Evolutionary conservation across 2,888 invertebrate species (phyloP).

Genomic region (Andrena minutula): DNA sequence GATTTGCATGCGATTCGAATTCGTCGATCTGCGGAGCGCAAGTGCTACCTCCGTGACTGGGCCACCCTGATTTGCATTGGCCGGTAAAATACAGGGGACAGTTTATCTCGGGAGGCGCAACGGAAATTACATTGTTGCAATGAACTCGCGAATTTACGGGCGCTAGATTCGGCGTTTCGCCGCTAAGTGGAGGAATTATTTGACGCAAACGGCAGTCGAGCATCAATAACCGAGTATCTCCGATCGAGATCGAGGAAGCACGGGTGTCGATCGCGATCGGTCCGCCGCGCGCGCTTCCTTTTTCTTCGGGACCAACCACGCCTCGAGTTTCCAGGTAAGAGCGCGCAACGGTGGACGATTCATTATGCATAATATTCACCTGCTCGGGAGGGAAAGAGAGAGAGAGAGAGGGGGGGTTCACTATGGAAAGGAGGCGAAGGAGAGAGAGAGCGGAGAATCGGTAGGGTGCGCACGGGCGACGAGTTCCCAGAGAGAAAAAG

Average conservation of each 20-base stretch:
- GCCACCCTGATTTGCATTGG: not conserved
- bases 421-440: not conserved
- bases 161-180: not conserved
- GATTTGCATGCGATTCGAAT: not conserved
- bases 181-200: constrained; percentile 16
- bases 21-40: not conserved
- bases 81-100: not conserved
- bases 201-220: constrained; percentile 18
- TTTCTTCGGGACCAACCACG: constrained; percentile 55
- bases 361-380: constrained; percentile 78
- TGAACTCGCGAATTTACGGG: constrained; percentile 23
- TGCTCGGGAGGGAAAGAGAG: constrained; percentile 47
- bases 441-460: no score
- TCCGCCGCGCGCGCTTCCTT: constrained; percentile 42
- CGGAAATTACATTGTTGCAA: constrained; percentile 19
- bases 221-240: constrained; percentile 37
- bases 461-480: constrained; percentile 56
- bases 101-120: constrained; percentile 7
- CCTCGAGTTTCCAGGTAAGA: constrained; percentile 66
- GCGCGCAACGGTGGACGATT: constrained; percentile 62
- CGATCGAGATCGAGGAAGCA: constrained; percentile 45
- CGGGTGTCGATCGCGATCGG: constrained; percentile 58
- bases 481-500: constrained; percentile 54
- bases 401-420: constrained; percentile 8
- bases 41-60: not conserved